Conservation (phyloP, 2,888 invertebrate species). For the Acanthosepion lycidas region DNA sequence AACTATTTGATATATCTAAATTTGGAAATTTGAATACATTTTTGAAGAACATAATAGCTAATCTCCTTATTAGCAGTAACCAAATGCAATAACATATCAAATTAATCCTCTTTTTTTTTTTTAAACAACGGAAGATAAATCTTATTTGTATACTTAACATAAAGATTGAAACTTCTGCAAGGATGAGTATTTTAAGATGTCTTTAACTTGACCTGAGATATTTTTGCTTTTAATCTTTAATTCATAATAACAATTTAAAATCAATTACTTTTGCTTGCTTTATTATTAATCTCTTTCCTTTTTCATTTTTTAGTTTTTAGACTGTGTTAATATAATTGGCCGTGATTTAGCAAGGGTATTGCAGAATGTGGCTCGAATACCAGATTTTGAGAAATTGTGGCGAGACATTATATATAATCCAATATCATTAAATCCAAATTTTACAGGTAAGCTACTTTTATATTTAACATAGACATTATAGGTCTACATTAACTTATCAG, state of each 20-base stretch:
- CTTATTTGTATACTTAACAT: too few species aligned
- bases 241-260: background rate
- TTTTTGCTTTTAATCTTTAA: background rate
- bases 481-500: background rate
- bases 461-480: background rate
- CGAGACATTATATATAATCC: conserved; percentile 87
- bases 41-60: too few species aligned
- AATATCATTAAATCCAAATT: conserved; percentile 83
- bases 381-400: conserved; percentile 92
- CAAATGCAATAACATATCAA: too few species aligned
- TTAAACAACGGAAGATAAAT: too few species aligned
- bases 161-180: too few species aligned
- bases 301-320: conserved; percentile 80
- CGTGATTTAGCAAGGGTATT: conserved; percentile 89
- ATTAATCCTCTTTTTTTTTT: too few species aligned
- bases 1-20: too few species aligned
- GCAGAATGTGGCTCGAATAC: conserved; percentile 90
- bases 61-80: too few species aligned
- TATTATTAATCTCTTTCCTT: conserved; percentile 36
- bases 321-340: conserved; percentile 88
- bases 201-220: too few species aligned
- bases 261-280: background rate
- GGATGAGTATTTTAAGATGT: too few species aligned
- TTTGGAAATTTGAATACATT: too few species aligned
- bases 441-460: conserved; percentile 79